phyloP scores from a whole-genome alignment of 2,113 vertebrate genomes.

The Zeus faber region DNA sequence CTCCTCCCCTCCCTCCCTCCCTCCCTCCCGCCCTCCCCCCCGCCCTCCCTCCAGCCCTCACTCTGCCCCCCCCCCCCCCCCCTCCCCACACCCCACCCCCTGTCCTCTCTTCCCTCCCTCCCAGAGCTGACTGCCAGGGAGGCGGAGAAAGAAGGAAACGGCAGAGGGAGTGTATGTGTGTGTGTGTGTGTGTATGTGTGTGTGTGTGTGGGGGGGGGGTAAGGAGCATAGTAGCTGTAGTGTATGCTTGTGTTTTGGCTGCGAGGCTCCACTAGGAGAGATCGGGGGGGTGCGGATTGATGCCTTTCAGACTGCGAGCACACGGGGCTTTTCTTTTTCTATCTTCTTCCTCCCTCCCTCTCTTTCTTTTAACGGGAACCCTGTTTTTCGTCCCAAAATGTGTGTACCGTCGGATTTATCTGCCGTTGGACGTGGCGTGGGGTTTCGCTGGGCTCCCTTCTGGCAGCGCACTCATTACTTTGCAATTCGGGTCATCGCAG shows the following conservation, averaged over 20 bases:
- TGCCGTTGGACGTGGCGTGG: conserved; percentile 28
- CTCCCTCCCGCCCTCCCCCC: conserved; percentile 25
- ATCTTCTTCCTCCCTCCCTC: not conserved
- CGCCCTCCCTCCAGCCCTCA: conserved; percentile 35
- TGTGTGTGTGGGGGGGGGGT: too few species aligned
- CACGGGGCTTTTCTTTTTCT: conserved; percentile 30
- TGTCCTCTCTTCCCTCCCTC: conserved; percentile 67
- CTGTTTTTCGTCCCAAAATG: conserved; percentile 33
- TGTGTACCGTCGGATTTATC: not conserved
- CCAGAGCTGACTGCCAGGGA: conserved; percentile 61
- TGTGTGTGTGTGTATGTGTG: too few species aligned
- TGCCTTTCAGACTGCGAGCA: conserved; percentile 50
- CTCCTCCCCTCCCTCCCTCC: conserved; percentile 30
- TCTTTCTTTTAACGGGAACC: not conserved
- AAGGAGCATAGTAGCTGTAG: conserved; percentile 78
- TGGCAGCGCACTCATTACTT: conserved; percentile 37
- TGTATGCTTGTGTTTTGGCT: conserved; percentile 83
- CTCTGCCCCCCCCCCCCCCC: not conserved
- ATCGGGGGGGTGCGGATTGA: conserved; percentile 67
- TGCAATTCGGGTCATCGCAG: conserved; percentile 52
- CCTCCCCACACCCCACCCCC: conserved; percentile 2
- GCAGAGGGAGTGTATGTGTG: conserved; percentile 34
- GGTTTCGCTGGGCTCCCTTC: not conserved
- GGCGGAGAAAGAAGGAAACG: conserved; percentile 16
- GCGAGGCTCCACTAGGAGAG: conserved; percentile 67